Evolutionary conservation across 2,797 vertebrate species (phyloP), one percentile per base, ranked within the genome.

Genomic region (Gymnodraco acuticeps): DNA sequence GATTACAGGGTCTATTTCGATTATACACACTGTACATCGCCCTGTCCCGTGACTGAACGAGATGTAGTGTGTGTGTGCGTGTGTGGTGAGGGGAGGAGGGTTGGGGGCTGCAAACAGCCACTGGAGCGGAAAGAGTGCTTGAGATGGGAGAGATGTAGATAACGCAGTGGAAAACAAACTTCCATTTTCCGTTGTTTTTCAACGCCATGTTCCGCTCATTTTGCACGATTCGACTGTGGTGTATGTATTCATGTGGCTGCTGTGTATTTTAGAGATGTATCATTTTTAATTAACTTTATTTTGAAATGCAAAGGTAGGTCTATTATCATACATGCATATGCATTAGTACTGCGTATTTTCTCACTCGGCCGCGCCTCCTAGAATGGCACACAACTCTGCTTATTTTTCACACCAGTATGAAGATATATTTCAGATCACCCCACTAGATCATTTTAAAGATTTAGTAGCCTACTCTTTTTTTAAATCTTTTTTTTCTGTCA

Each of bases 261-360:
- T 50, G 45, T 78, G 45, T 64, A 27, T 84, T 81, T 84, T 55
- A 77, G 46, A 62, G 3, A 5, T 41, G 42, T 83, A 3, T 43
- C 0, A 66, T 72, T 78, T 69, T 83, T 78, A 47, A 70, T 73
- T 70, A 85, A 78, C 43, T 80, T 74, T 51, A 59, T 87, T 87
- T 85, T 55, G 69, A 70, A 47, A 59, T 61, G 59, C 67, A 80
- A 88, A 83, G 75, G 74, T 70, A 71, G 77, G 64, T 88, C 82
- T 86, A 92, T 94, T 92, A 92, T 89, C 88, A 92, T 82, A 90
- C 88, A 93, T 94, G 92, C 93, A 94, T 93, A 95, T 94, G 94
- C 90, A 94, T 94, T 85, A 93, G 92, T 89, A 94, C 94, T 96
- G 95, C 94, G 94, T 94, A 93, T 95, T 95, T 95, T 95, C 83